Conservation (phyloP, 2,797 vertebrate genomes). For the Mycteria americana region DNA sequence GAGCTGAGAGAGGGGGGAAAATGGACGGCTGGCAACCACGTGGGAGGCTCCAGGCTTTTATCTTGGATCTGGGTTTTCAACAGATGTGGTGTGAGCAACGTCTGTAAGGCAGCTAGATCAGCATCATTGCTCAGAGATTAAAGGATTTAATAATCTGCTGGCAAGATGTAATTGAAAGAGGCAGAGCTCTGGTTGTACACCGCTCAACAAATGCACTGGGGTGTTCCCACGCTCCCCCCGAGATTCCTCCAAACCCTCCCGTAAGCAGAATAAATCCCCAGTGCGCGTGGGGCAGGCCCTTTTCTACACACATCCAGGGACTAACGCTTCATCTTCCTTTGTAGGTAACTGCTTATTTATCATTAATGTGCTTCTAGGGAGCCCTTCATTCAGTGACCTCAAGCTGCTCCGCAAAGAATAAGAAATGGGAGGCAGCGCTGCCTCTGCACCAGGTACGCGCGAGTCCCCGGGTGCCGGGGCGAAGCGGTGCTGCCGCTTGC, state of each 20-base stretch:
- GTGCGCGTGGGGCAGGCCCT: not conserved
- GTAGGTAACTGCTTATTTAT: accelerated
- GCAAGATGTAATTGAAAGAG: not conserved
- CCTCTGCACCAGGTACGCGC: accelerated
- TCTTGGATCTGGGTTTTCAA: not conserved
- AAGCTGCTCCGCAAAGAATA: not conserved
- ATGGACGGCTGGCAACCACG: not conserved
- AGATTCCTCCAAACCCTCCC: not conserved
- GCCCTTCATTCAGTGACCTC: not conserved
- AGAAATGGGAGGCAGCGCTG: not conserved
- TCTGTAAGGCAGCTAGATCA: not conserved
- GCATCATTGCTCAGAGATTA: not conserved
- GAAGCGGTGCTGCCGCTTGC: not conserved
- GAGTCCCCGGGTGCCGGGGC: accelerated
- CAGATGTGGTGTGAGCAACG: conserved; percentile 40
- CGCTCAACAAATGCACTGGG: not conserved
- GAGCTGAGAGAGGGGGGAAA: not conserved
- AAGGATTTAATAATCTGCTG: conserved; percentile 22
- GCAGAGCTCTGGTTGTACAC: not conserved
- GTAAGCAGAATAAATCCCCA: not conserved
- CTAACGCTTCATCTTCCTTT: not conserved
- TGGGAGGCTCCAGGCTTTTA: not conserved
- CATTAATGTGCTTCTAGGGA: accelerated
- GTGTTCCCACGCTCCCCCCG: not conserved
- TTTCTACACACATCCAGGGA: accelerated